Conservation (phyloP, 2,888 invertebrate genomes). For the Boloria selene region DNA sequence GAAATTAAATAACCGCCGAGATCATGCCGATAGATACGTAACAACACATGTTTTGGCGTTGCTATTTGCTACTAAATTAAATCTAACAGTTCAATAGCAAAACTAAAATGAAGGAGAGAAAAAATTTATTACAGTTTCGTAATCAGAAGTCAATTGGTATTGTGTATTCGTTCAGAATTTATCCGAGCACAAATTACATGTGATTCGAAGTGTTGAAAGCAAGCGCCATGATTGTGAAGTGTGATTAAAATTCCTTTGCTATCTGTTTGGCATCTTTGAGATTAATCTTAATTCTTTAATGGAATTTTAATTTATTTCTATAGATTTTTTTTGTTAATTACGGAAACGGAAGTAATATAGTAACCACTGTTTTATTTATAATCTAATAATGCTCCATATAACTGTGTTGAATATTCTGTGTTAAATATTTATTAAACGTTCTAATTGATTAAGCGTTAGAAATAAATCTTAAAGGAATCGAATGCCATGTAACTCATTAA, state of each 20-base stretch:
- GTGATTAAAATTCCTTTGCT: conserved; percentile 37
- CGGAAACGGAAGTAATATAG: conserved; percentile 16
- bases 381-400: not conserved
- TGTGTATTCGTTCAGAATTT: conserved; percentile 19
- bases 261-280: conserved; percentile 16
- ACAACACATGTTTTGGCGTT: conserved; percentile 57
- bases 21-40: conserved; percentile 62
- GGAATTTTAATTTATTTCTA: conserved; percentile 20
- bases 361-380: not conserved
- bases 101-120: conserved; percentile 21
- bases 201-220: conserved; percentile 35
- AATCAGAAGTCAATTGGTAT: conserved; percentile 25
- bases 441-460: not conserved
- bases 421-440: conserved; percentile 1
- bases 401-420: not conserved
- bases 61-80: conserved; percentile 42
- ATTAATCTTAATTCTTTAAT: conserved; percentile 25
- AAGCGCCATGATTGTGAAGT: conserved; percentile 27
- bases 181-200: conserved; percentile 27
- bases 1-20: conserved; percentile 70
- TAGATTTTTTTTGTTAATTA: not conserved
- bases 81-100: conserved; percentile 33
- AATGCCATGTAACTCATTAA: conserved; percentile 24
- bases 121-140: conserved; percentile 34
- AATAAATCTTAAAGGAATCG: conserved; percentile 18